Percentiles rank a stretch among this genome's conserved stretches.
phyloP scores from a whole-genome alignment of 1,140 invertebrate genomes.

The Acyrthosiphon pisum region DNA sequence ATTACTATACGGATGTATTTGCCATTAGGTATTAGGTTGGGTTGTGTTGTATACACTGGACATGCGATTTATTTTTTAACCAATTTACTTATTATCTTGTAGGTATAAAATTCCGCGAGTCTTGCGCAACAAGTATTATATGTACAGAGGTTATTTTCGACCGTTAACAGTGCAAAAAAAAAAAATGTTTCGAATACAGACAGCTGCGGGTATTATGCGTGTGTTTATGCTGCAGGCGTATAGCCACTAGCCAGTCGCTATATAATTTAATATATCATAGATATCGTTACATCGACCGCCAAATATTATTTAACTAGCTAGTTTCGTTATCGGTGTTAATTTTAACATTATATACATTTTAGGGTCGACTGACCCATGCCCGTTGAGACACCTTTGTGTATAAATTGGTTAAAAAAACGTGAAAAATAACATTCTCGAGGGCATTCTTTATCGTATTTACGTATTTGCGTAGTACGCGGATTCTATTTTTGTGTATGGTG shows the following conservation, averaged over 20 bases:
- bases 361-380: not conserved
- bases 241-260: not conserved
- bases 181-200: not conserved
- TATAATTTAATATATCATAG: not conserved
- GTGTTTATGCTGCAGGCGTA: not conserved
- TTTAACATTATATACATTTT: not conserved
- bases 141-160: not conserved
- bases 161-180: not conserved
- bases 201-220: not conserved
- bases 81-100: not conserved
- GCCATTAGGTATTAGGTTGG: not conserved
- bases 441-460: slow-evolving; percentile 9
- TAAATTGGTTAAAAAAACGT: not conserved
- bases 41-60: not conserved
- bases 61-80: not conserved
- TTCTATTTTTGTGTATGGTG: not conserved
- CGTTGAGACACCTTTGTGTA: not conserved
- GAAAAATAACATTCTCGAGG: not conserved
- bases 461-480: not conserved
- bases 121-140: not conserved
- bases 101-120: not conserved
- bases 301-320: slow-evolving; percentile 2
- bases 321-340: not conserved
- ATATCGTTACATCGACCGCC: not conserved
- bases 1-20: not conserved